Evolutionary conservation across 2,113 vertebrate genomes (phyloP).

Genomic region (Hymenochirus boettgeri): DNA sequence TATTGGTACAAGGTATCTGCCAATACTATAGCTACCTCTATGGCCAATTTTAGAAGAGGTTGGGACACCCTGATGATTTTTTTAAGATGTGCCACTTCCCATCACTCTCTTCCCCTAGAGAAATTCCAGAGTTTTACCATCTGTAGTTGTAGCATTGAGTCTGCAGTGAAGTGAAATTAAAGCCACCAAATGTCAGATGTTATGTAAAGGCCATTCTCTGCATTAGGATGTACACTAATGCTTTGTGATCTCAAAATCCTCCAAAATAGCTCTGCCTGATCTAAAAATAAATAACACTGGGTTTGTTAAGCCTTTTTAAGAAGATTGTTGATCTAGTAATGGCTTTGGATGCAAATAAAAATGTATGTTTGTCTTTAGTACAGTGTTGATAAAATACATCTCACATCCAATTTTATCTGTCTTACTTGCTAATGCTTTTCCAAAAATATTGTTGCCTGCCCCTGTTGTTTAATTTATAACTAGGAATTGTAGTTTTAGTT

Average conservation of each 20-base stretch:
- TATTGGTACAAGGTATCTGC: too few relatives aligned
- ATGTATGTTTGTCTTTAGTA: not conserved
- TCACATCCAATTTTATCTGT: not conserved
- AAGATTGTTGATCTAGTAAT: slow-evolving; percentile 55
- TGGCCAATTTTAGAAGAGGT: too few relatives aligned
- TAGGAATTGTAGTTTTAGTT: too few relatives aligned
- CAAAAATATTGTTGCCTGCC: too few relatives aligned
- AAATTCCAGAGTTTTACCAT: slow-evolving; percentile 4
- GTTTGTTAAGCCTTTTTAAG: slow-evolving; percentile 53
- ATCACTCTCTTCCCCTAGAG: too few relatives aligned
- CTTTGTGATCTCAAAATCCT: slow-evolving; percentile 47
- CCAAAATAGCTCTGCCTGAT: slow-evolving; percentile 59
- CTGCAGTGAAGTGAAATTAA: not conserved
- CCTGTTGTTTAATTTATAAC: too few relatives aligned
- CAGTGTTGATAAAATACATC: not conserved
- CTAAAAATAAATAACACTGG: slow-evolving; percentile 44
- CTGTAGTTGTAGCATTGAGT: slow-evolving; percentile 23
- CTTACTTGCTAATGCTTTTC: too few relatives aligned
- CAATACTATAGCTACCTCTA: too few relatives aligned
- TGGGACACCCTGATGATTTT: too few relatives aligned
- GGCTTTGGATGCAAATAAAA: slow-evolving; percentile 34
- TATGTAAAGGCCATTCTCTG: slow-evolving; percentile 46
- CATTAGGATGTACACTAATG: slow-evolving; percentile 47
- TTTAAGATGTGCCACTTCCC: too few relatives aligned
- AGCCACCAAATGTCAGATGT: slow-evolving; percentile 21